Evolutionary conservation across 1,140 invertebrate species (phyloP).

Genomic region (Scaptomyza hsui): DNA sequence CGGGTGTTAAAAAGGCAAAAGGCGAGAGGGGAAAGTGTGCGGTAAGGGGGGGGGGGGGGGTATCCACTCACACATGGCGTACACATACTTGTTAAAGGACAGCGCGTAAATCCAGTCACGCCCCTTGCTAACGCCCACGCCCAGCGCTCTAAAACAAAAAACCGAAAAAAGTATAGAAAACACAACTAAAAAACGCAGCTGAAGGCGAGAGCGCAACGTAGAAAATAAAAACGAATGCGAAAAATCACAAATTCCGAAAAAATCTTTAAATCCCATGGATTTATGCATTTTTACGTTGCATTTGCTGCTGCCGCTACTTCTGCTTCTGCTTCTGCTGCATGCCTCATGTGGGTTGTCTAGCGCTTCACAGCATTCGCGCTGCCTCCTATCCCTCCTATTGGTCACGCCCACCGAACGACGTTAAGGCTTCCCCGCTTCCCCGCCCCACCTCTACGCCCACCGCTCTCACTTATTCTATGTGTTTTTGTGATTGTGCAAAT

Average conservation of each 20-base stretch:
- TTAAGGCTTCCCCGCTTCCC: conserved; percentile 16
- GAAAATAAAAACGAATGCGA: conserved; percentile 73
- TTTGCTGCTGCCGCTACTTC: conserved; percentile 56
- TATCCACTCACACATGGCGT: conserved; percentile 8
- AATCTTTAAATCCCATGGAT: conserved; percentile 80
- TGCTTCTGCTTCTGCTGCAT: conserved; percentile 39
- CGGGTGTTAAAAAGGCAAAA: conserved; percentile 68
- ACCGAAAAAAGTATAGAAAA: conserved; percentile 1
- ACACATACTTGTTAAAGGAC: conserved; percentile 27
- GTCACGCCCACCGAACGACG: conserved; percentile 28
- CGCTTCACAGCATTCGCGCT: conserved; percentile 19
- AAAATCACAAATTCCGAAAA: conserved; percentile 78
- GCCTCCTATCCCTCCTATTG: background rate
- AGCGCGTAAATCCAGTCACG: conserved; percentile 77
- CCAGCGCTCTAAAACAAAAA: conserved; percentile 52
- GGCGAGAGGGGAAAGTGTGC: conserved; percentile 7
- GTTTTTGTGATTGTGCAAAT: conserved; percentile 59
- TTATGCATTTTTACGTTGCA: conserved; percentile 82
- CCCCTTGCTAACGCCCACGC: conserved; percentile 28
- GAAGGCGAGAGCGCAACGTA: conserved; percentile 47
- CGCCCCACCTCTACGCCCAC: background rate
- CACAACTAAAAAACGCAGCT: conserved; percentile 14
- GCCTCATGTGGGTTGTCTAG: conserved; percentile 50
- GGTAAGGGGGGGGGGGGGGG: background rate
- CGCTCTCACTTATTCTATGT: conserved; percentile 33